Percentiles rank a stretch among this genome's conserved stretches.
Conservation (phyloP, 2,888 invertebrate genomes). For the Thereva unica region DNA sequence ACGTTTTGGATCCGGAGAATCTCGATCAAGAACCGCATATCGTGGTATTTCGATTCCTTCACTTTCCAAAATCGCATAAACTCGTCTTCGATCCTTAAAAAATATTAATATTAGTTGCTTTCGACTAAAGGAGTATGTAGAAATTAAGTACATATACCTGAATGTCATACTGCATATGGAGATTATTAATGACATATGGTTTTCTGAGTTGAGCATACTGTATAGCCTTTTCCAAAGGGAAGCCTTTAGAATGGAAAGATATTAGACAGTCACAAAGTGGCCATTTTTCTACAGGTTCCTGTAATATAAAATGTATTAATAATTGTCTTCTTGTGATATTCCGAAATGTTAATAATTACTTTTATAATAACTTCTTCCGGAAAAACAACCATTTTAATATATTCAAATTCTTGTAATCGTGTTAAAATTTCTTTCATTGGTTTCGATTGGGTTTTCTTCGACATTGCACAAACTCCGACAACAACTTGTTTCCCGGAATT, state of each 20-base stretch:
- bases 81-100: slow-evolving; percentile 82
- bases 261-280: slow-evolving; percentile 96
- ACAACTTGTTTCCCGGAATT: slow-evolving; percentile 84
- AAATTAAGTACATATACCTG: slow-evolving; percentile 64
- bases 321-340: neutral
- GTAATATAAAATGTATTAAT: slow-evolving; percentile 46
- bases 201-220: slow-evolving; percentile 91
- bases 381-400: slow-evolving; percentile 92
- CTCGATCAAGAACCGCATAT: slow-evolving; percentile 94
- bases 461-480: slow-evolving; percentile 99
- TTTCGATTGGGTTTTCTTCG: slow-evolving; percentile 97
- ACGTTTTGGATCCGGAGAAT: slow-evolving; percentile 90
- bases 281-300: slow-evolving; percentile 97
- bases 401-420: slow-evolving; percentile 93
- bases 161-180: slow-evolving; percentile 97
- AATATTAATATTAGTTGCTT: slow-evolving; percentile 18
- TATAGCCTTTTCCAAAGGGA: slow-evolving; percentile 97
- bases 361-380: slow-evolving; percentile 94
- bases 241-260: slow-evolving; percentile 97
- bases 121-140: neutral
- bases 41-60: slow-evolving; percentile 98
- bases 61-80: slow-evolving; percentile 89
- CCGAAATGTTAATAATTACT: slow-evolving; percentile 57
- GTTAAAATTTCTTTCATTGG: slow-evolving; percentile 99
- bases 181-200: slow-evolving; percentile 97